phyloP scores from a whole-genome alignment of 2,888 invertebrate genomes.

The Ennomos fuscantarius region DNA sequence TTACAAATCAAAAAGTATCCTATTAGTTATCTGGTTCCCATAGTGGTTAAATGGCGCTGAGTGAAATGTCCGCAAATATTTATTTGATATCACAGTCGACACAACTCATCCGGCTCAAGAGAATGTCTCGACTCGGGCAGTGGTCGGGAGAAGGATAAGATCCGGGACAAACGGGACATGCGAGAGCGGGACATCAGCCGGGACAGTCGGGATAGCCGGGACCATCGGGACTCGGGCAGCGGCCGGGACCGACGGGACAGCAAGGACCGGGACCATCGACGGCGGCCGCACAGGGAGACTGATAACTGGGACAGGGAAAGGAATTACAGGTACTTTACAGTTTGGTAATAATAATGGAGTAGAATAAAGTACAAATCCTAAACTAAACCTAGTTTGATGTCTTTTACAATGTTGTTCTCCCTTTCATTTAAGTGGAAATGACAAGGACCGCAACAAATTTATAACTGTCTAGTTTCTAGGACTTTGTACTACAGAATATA shows the following conservation, averaged over 20 bases:
- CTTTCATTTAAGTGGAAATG: no score
- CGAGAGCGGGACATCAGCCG: slow-evolving; percentile 69
- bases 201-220: slow-evolving; percentile 73
- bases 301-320: slow-evolving; percentile 74
- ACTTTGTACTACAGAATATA: no score
- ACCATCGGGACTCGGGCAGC: slow-evolving; percentile 73
- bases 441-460: no score
- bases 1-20: no score
- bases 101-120: slow-evolving; percentile 78
- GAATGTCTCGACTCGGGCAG: slow-evolving; percentile 81
- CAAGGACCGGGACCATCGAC: slow-evolving; percentile 62
- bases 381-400: no score
- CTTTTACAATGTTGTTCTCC: no score
- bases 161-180: slow-evolving; percentile 72
- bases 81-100: slow-evolving; percentile 51
- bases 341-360: background rate
- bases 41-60: no score
- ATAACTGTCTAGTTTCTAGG: no score
- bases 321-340: slow-evolving; percentile 55
- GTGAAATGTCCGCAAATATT: no score
- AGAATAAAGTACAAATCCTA: no score
- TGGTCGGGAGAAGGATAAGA: slow-evolving; percentile 78
- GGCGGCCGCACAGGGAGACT: slow-evolving; percentile 68
- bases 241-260: slow-evolving; percentile 75
- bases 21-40: no score